Evolutionary conservation across 2,888 invertebrate genomes (phyloP), one percentile per base, ranked within the genome.

Genomic region (Tenthredo notha): DNA sequence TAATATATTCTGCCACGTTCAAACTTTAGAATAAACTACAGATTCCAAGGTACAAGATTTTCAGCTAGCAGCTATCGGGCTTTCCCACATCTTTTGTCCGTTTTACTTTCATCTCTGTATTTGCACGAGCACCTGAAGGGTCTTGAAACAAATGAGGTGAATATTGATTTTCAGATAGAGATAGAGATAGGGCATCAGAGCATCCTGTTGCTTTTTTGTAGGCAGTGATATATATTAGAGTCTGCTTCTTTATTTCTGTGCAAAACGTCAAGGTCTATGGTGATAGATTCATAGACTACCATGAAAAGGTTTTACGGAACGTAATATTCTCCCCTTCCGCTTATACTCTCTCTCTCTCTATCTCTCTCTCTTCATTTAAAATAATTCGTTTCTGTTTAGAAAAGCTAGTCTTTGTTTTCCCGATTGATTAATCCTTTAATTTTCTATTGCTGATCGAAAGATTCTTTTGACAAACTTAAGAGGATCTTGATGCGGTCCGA

Each of bases 131-230:
- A 77, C 50, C 77, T 77, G 77, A 77, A 77, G 77, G 77, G 18
- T 77, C 77, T 77, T 77, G 77, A 77, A 77, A 77, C 77, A 77
- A 77, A 77, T 54, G 77, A 77, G 77, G 77, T 77, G 54, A 54
- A 77, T 50, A 77, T 77, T 77, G 77, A 77, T 77, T 77, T 77
- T 77, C 77, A 29, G 77, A 77, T 54, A 77, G 77, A 77, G 77
- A 54, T 50, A 54, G 75, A 50, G 15, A 43, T 37, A 29, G 9
- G 29, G n/a, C 54, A 29, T 54, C 54, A 29, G 7, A 29, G 33
- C 54, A n/a, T 77, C 77, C 54, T 77, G 77, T 77, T 54, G 50
- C 47, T 77, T 33, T 50, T 50, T 50, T 77, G 12, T 33, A 7
- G 33, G 29, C 29, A 50, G 29, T 29, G 5, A 10, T 18, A 7